Conservation (phyloP, 1,140 invertebrate species). For the Formica selysi region DNA sequence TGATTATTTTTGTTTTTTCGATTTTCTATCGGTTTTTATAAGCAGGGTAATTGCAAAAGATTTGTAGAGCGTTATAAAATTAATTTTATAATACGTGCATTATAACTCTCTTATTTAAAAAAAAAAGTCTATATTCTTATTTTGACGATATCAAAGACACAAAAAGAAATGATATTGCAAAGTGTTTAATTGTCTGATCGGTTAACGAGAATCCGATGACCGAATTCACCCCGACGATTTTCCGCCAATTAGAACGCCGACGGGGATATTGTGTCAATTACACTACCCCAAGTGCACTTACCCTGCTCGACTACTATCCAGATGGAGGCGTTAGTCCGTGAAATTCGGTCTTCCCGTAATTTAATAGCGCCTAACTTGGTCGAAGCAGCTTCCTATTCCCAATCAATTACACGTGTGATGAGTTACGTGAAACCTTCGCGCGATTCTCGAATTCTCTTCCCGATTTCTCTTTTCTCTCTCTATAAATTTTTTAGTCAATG, state of each 20-base stretch:
- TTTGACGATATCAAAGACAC: background rate
- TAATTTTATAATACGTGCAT: background rate
- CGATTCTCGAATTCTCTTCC: background rate
- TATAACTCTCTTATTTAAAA: no score
- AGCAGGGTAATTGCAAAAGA: background rate
- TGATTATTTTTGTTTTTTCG: background rate
- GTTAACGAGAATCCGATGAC: slow-evolving; percentile 50
- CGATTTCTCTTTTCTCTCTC: background rate
- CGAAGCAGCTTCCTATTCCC: background rate
- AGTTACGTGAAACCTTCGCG: background rate
- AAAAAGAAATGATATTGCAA: background rate
- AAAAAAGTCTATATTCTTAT: background rate
- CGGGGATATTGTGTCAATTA: slow-evolving; percentile 75
- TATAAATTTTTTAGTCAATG: background rate
- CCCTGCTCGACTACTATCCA: slow-evolving; percentile 51
- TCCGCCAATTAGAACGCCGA: slow-evolving; percentile 75
- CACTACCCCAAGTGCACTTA: slow-evolving; percentile 49
- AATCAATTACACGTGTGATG: slow-evolving; percentile 19
- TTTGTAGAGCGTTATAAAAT: background rate
- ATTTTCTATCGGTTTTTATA: background rate
- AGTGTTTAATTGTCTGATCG: slow-evolving; percentile 35
- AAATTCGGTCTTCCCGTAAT: slow-evolving; percentile 75
- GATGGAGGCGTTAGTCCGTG: slow-evolving; percentile 77
- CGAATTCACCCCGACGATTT: slow-evolving; percentile 69
- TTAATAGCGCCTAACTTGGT: slow-evolving; percentile 68